These are phyloP conservation scores for Mythimna lalbum DNA, from an alignment of 2,888 invertebrate genomes.

Conservation along the genomic window DNA sequence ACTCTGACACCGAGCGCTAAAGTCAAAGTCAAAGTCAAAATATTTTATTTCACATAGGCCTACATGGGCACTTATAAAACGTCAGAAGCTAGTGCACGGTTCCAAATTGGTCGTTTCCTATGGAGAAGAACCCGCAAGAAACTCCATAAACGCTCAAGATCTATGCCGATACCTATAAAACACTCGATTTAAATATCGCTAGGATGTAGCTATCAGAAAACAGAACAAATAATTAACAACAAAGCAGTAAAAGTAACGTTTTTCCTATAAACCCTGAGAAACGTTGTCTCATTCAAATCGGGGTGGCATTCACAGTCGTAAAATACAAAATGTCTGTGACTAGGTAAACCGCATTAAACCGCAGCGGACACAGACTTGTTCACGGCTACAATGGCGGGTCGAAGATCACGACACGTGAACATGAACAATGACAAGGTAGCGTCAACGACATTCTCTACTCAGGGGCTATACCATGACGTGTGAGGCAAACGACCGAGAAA, in stretches of 20 bases:
- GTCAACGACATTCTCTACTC: constrained; percentile 31
- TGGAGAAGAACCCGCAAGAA: no score
- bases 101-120: no score
- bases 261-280: neutral
- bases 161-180: no score
- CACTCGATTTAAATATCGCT: no score
- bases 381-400: constrained; percentile 29
- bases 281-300: neutral
- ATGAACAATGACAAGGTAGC: constrained; percentile 22
- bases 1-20: no score
- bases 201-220: neutral
- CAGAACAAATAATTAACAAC: neutral
- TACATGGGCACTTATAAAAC: no score
- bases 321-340: constrained; percentile 42
- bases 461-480: no score
- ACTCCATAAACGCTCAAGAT: no score
- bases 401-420: constrained; percentile 22
- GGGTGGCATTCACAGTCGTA: constrained; percentile 20
- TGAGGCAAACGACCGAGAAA: no score
- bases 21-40: no score
- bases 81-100: no score
- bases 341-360: constrained; percentile 45
- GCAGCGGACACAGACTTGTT: constrained; percentile 20
- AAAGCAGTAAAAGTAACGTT: neutral
- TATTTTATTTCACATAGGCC: no score